Percentiles rank a stretch among this genome's conserved stretches.
Evolutionary conservation across 2,113 vertebrate genomes (phyloP).

Genomic region (Carollia perspicillata): DNA sequence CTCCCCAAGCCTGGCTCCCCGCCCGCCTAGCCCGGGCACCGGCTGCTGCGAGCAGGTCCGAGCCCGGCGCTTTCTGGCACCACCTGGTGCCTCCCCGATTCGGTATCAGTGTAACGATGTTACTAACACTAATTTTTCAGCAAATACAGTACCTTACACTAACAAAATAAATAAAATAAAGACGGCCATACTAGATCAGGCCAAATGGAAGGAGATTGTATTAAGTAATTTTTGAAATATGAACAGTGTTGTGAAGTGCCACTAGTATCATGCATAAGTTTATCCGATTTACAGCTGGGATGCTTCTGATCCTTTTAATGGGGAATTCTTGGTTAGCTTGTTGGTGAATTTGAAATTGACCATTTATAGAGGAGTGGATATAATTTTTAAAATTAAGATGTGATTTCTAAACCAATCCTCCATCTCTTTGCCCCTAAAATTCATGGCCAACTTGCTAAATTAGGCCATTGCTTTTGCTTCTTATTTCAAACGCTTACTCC

Average conservation of each 20-base stretch:
- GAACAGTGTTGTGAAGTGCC: neutral
- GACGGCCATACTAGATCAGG: neutral
- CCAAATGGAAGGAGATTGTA: neutral
- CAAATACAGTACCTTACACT: neutral
- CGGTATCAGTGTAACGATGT: neutral
- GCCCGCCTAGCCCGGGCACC: neutral
- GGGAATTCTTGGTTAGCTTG: neutral
- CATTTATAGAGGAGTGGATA: neutral
- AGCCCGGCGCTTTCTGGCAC: neutral
- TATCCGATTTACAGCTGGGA: neutral
- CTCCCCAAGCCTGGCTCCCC: neutral
- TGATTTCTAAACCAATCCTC: neutral
- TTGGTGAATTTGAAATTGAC: neutral
- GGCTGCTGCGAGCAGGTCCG: neutral
- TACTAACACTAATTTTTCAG: neutral
- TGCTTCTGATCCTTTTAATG: neutral
- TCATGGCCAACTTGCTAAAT: conserved; percentile 3
- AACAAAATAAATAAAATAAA: neutral
- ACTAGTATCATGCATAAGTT: neutral
- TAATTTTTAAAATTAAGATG: neutral
- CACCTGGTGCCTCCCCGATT: neutral
- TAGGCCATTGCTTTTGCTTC: conserved; percentile 26
- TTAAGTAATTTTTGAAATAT: neutral
- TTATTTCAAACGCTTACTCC: neutral
- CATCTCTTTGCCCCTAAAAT: neutral